phyloP scores from a whole-genome alignment of 2,113 vertebrate species.

The Morphnarchus princeps region DNA sequence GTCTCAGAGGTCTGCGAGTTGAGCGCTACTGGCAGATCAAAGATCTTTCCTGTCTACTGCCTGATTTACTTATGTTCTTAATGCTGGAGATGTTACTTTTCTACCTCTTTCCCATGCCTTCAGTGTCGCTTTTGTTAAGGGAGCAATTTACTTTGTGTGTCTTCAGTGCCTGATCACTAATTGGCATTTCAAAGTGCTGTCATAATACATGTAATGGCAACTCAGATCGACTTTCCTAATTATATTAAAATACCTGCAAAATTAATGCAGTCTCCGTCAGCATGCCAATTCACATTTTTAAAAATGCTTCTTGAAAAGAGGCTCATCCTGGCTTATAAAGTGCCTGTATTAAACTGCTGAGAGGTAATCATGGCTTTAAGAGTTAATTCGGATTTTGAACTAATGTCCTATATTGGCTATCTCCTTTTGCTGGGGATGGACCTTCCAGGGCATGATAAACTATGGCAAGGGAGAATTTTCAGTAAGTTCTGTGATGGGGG shows the following conservation, averaged over 20 bases:
- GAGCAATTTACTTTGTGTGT: neutral
- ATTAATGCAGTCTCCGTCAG: neutral
- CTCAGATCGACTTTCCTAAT: neutral
- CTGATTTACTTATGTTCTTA: neutral
- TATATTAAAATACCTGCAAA: neutral
- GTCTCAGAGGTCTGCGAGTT: neutral
- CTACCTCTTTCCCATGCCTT: neutral
- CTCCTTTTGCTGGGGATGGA: neutral
- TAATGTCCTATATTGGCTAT: rapidly evolving
- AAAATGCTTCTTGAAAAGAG: neutral
- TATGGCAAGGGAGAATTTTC: neutral
- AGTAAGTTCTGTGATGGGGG: neutral
- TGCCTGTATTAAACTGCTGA: neutral
- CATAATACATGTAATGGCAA: neutral
- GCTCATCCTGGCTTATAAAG: neutral
- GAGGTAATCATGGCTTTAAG: neutral
- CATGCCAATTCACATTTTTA: neutral
- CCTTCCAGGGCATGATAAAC: neutral
- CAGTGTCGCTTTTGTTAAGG: rapidly evolving
- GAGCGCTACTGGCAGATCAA: neutral
- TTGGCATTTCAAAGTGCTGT: neutral
- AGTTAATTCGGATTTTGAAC: neutral
- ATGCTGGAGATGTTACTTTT: neutral
- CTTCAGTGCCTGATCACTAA: neutral
- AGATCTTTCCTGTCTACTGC: neutral